phyloP scores from a whole-genome alignment of 2,797 vertebrate species.

The Cephalopachus bancanus region DNA sequence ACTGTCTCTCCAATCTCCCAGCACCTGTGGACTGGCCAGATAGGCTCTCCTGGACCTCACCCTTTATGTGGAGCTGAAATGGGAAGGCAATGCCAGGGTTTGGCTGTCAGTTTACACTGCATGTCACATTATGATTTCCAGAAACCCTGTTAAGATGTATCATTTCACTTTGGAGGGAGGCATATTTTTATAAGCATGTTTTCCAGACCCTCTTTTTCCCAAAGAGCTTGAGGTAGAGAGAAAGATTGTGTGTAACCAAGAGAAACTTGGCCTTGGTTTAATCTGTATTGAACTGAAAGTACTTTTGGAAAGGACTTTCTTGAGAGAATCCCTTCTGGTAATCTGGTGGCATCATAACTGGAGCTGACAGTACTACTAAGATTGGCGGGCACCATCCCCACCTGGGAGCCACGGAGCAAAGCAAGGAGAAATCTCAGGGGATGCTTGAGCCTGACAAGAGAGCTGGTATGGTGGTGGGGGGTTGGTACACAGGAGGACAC shows the following conservation, averaged over 20 bases:
- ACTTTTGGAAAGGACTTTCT: conserved; percentile 34
- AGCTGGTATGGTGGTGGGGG: not conserved
- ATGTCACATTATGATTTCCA: not conserved
- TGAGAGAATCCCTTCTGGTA: not conserved
- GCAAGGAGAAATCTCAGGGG: not conserved
- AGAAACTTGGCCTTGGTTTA: not conserved
- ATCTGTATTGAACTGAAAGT: not conserved
- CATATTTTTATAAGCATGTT: not conserved
- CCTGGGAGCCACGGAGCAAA: not conserved
- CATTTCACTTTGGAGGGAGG: not conserved
- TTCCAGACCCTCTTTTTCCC: not conserved
- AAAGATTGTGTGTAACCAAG: not conserved
- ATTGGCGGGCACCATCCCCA: not conserved
- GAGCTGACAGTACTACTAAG: fast-evolving
- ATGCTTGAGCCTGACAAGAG: not conserved
- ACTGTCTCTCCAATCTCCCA: fast-evolving
- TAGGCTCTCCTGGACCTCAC: not conserved
- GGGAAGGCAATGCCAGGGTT: not conserved
- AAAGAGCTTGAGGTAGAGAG: not conserved
- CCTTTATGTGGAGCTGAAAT: not conserved
- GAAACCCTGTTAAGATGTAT: not conserved
- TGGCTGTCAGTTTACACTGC: not conserved
- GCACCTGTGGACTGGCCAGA: fast-evolving
- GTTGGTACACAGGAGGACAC: fast-evolving
- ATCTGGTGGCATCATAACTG: not conserved